Evolutionary conservation across 2,888 invertebrate genomes (phyloP), one percentile per base, ranked within the genome.

Genomic region (Linnaemya vulpina): DNA sequence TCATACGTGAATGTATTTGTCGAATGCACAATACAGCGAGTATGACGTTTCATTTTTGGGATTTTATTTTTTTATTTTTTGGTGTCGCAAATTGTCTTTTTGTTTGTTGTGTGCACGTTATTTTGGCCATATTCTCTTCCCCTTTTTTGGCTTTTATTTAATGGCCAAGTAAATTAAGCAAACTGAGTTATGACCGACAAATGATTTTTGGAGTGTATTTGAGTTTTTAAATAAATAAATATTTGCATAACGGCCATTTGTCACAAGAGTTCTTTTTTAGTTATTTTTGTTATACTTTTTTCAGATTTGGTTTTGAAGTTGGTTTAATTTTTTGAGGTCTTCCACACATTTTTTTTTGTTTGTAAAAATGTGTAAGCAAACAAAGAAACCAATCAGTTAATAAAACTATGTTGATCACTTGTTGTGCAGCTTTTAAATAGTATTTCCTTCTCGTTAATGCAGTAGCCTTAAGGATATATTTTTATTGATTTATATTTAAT

Each of bases 111-210:
- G 22, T 55, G 53, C 40, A 63, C 71, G 49, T 49, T 63, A 58
- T 58, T 51, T 67, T 68, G 68, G 25, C 20, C 35, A 75, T 75
- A n/a, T 38, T 38, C 13, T 53, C 40, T 22, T 51, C 38, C 35
- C 25, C 4, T 51, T 63, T 43, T 43, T 71, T 20, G 20, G 1
- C 13, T 62, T 53, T 71, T 11, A 38, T 20, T 70, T 76, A 43
- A 75, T 84, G 79, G 63, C 55, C 75, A 86, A 80, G 58, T 74
- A 86, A 87, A 87, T 87, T 88, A 87, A 86, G 87, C 86, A 87
- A 88, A 88, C 88, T 88, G 88, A 89, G 87, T 89, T 89, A 89
- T 88, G 87, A 88, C 87, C 87, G 88, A 88, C 89, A 89, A 89
- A 89, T 75, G 65, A 13, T 70, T 74, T 58, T 80, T 68, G 70